These are phyloP conservation scores for Drosophila parabipectinata DNA, from an alignment of 1,140 invertebrate species.

Conservation along the genomic window DNA sequence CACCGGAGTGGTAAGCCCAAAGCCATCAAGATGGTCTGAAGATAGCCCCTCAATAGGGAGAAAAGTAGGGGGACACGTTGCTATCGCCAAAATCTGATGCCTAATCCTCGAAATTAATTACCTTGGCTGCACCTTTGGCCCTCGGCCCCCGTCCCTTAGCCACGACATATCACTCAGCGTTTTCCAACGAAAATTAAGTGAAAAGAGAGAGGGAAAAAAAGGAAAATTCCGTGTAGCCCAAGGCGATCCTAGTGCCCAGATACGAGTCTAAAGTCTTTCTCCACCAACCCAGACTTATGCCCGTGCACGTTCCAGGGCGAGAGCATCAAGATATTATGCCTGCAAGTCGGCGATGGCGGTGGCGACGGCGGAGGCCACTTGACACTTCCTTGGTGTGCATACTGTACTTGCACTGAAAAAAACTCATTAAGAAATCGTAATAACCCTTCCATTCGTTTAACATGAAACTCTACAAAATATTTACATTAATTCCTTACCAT, in stretches of 20 bases:
- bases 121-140: conserved; percentile 39
- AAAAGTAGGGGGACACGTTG: conserved; percentile 32
- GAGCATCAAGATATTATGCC: conserved; percentile 59
- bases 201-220: conserved; percentile 14
- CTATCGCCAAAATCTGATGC: conserved; percentile 61
- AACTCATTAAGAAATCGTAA: background rate
- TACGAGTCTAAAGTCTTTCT: conserved; percentile 16
- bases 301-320: conserved; percentile 63
- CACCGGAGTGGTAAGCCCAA: conserved; percentile 5
- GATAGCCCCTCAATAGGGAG: conserved; percentile 41
- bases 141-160: background rate
- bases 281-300: conserved; percentile 54
- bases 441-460: background rate
- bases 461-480: background rate
- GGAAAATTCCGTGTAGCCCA: conserved; percentile 24
- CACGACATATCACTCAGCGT: conserved; percentile 17
- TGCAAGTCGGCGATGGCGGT: conserved; percentile 19
- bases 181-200: conserved; percentile 32
- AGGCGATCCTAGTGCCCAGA: conserved; percentile 50
- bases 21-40: conserved; percentile 33
- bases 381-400: conserved; percentile 32
- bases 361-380: conserved; percentile 46
- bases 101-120: conserved; percentile 76
- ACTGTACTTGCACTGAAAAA: conserved; percentile 19
- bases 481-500: background rate